Percentiles rank a stretch among this genome's conserved stretches.
These are phyloP conservation scores for Cacoxenus indagator DNA, from an alignment of 2,888 invertebrate species.

Conservation along the genomic window DNA sequence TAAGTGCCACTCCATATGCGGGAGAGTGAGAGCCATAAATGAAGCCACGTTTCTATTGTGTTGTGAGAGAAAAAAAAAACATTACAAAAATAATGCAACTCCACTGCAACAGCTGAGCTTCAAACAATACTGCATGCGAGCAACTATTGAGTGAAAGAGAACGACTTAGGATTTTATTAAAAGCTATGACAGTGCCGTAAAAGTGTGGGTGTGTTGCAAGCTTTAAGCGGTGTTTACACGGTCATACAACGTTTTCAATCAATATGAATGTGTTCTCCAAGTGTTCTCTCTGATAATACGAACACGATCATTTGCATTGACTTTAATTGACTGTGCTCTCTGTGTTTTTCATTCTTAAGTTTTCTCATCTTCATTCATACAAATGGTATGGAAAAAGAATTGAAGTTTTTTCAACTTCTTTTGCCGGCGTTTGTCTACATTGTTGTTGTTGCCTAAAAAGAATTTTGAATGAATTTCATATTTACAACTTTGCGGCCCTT, in stretches of 20 bases:
- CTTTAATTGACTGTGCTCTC: too few species aligned
- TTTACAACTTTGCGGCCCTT: background rate
- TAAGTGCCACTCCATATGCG: background rate
- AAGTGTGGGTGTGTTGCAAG: too few species aligned
- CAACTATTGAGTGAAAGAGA: background rate
- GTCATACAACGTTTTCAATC: too few species aligned
- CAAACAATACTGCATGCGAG: background rate
- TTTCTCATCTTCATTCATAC: background rate
- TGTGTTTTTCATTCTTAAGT: too few species aligned
- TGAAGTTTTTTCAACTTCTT: background rate
- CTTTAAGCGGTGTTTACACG: too few species aligned
- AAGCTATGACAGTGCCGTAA: too few species aligned
- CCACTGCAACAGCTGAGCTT: constrained; percentile 22
- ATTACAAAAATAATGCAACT: background rate
- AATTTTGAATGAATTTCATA: background rate
- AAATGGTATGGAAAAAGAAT: constrained; percentile 34
- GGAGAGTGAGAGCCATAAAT: constrained; percentile 7
- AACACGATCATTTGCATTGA: too few species aligned
- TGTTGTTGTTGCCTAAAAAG: background rate
- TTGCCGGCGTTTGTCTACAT: too few species aligned
- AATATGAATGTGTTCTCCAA: too few species aligned
- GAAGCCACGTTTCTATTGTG: background rate
- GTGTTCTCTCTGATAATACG: too few species aligned
- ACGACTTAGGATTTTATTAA: too few species aligned
- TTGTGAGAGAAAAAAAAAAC: background rate